Evolutionary conservation across 2,113 vertebrate genomes (phyloP).

Genomic region (Spizaetus ornatus): DNA sequence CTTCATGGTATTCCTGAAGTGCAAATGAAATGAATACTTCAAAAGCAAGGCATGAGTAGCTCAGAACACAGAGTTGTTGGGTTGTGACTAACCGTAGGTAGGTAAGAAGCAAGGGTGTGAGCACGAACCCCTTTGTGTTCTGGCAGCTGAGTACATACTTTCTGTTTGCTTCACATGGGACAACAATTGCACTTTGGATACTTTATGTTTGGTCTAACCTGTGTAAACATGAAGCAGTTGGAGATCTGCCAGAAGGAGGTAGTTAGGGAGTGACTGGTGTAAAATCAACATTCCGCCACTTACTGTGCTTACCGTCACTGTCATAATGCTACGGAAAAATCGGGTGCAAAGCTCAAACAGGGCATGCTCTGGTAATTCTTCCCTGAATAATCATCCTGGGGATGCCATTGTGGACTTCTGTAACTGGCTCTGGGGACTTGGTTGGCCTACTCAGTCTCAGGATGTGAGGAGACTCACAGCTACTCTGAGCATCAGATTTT

Average conservation of each 20-base stretch:
- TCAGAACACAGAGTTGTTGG: neutral
- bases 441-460: neutral
- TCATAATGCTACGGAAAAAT: neutral
- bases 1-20: neutral
- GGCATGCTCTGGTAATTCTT: neutral
- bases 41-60: neutral
- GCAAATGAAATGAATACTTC: neutral
- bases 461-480: neutral
- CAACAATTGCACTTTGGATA: neutral
- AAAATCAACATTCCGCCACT: neutral
- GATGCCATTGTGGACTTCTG: fast-evolving
- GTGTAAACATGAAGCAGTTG: neutral
- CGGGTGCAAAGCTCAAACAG: neutral
- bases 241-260: neutral
- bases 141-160: neutral
- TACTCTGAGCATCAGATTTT: neutral
- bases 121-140: neutral
- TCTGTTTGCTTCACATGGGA: neutral
- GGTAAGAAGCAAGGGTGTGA: neutral
- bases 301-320: neutral
- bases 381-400: neutral
- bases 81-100: neutral
- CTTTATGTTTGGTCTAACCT: neutral
- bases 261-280: neutral
- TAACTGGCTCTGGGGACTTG: neutral